Percentiles rank a stretch among this genome's conserved stretches.
Evolutionary conservation across 2,888 invertebrate genomes (phyloP).

Genomic region (Tiphia femorata): DNA sequence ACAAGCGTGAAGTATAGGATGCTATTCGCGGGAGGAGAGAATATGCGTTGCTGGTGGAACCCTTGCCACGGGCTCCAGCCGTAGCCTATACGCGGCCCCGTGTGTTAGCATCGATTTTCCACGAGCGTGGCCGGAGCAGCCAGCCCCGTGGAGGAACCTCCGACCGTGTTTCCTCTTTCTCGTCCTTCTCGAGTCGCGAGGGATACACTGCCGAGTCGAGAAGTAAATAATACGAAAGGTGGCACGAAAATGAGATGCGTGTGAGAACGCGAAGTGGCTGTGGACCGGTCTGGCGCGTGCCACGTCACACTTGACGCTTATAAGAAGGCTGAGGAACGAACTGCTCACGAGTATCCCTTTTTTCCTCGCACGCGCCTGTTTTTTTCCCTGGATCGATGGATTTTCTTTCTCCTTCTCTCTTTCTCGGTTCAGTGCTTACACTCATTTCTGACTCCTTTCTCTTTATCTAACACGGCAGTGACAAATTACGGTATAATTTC

Average conservation of each 20-base stretch:
- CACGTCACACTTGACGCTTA: neutral
- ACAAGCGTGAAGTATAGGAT: too few species aligned
- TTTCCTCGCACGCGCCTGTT: neutral
- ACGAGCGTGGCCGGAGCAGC: conserved; percentile 47
- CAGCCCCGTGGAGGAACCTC: conserved; percentile 37
- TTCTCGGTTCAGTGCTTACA: neutral
- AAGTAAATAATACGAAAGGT: neutral
- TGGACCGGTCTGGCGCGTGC: neutral
- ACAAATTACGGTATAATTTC: too few species aligned
- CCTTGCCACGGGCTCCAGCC: too few species aligned
- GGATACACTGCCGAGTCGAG: too few species aligned
- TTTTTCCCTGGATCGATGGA: neutral
- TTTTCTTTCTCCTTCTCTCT: neutral
- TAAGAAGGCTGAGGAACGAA: neutral
- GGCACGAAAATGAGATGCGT: neutral
- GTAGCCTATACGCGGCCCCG: conserved; percentile 23
- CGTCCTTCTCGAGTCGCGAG: neutral
- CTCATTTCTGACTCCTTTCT: neutral
- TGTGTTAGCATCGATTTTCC: conserved; percentile 51
- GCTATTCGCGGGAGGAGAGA: too few species aligned
- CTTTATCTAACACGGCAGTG: too few species aligned
- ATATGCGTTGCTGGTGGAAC: too few species aligned
- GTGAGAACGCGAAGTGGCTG: too few species aligned
- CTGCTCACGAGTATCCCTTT: neutral
- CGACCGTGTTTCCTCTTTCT: conserved; percentile 17